Percentiles rank a stretch among this genome's conserved stretches.
Evolutionary conservation across 2,888 invertebrate genomes (phyloP).

Genomic region (Microctonus aethiopoides): DNA sequence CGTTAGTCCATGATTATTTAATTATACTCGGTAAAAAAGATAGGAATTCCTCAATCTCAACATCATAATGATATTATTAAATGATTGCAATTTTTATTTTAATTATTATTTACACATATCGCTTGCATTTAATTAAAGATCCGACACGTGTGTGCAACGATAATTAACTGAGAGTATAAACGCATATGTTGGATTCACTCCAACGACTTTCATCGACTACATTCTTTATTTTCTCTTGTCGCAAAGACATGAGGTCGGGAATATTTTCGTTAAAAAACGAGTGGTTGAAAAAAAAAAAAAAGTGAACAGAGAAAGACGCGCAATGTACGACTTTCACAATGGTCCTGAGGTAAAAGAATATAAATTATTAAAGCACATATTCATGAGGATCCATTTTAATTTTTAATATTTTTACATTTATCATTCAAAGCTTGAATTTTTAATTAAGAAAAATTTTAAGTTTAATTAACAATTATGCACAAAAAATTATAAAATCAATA

Average conservation of each 20-base stretch:
- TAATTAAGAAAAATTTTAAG: no score
- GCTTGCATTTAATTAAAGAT: neutral
- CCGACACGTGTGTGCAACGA: slow-evolving; percentile 25
- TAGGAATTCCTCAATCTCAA: no score
- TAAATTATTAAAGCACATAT: no score
- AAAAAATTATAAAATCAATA: no score
- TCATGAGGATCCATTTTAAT: no score
- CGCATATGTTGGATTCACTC: slow-evolving; percentile 47
- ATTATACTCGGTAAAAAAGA: no score
- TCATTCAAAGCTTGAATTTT: neutral
- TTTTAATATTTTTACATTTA: no score
- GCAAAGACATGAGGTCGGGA: slow-evolving; percentile 8
- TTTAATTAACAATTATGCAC: no score
- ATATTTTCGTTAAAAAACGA: slow-evolving; percentile 22
- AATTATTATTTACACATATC: neutral
- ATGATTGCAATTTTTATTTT: no score
- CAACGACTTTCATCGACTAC: slow-evolving; percentile 55
- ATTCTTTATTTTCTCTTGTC: slow-evolving; percentile 47
- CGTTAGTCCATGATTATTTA: no score
- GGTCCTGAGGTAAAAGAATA: no score
- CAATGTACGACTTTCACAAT: slow-evolving; percentile 25
- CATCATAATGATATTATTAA: no score
- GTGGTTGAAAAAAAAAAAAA: neutral
- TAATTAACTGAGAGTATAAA: slow-evolving; percentile 35
- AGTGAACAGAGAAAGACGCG: neutral